Evolutionary conservation across 2,888 invertebrate species (phyloP), one percentile per base, ranked within the genome.

Genomic region (Protonemura montana): DNA sequence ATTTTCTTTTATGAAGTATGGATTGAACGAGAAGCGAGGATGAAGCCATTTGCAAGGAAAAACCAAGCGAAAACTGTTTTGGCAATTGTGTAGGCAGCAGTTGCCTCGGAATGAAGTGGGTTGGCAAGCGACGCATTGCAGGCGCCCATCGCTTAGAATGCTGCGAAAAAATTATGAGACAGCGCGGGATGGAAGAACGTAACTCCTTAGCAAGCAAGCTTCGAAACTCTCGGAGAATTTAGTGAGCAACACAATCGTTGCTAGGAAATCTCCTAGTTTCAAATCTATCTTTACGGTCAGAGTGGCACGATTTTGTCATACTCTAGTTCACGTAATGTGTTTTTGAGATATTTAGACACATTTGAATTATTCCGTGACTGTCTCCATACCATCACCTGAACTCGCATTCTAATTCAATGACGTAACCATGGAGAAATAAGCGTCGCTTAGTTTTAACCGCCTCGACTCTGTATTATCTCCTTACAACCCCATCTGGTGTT

Each of bases 61-160:
- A 59, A 21, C 16, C 16, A 21, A 59, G 59, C 13, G 59, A 3
- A 59, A 59, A 59, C 59, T 59, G 59, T 1, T 59, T 13, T 59
- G 59, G 16, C 59, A 59, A 59, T 59, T 59, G 59, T 59, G 59
- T 16, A 59, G 59, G 59, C 59, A 59, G 59, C 59, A 1, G 78
- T 78, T 78, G 78, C 78, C n/a, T 28, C 78, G 78, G 28, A 78
- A 78, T 28, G 78, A 30, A 27, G 29, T 59, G 59, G 84, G 84
- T 59, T 84, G 84, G 76, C 29, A 84, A 84, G 59, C 84, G 84
- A 84, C 84, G 84, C 84, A 84, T 84, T 84, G 84, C 84, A 84
- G 84, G 76, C 84, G 59, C 27, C 28, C 76, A 76, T 76, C 59
- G 84, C 27, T 81, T 82, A 26, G 84, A 84, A 84, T 76, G 59